phyloP scores from a whole-genome alignment of 1,140 invertebrate species.

The Pseudachorutes palmiensis region DNA sequence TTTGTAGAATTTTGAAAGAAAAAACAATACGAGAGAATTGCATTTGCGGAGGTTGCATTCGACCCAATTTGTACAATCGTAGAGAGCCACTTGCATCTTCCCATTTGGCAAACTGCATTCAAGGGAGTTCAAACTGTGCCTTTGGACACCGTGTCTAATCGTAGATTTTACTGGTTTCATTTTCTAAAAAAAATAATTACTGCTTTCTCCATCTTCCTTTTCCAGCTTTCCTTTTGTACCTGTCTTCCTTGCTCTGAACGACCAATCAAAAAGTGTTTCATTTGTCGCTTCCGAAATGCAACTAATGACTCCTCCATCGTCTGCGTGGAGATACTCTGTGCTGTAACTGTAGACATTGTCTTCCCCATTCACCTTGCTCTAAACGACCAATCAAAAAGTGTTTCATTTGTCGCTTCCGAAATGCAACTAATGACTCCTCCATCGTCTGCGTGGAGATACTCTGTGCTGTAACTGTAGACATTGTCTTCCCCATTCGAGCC shows the following conservation, averaged over 20 bases:
- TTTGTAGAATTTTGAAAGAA: too few species aligned
- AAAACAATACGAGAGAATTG: slow-evolving; percentile 13
- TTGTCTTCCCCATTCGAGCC: neutral
- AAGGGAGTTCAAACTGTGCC: neutral
- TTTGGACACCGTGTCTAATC: neutral
- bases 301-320: neutral
- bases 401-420: slow-evolving; percentile 3
- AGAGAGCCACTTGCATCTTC: neutral
- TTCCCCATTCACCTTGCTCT: too few species aligned
- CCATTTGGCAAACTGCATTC: neutral
- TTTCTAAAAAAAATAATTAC: too few species aligned
- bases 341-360: neutral
- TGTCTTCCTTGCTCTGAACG: neutral
- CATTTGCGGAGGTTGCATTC: slow-evolving; percentile 26
- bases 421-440: neutral
- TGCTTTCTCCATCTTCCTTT: too few species aligned
- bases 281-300: slow-evolving; percentile 8
- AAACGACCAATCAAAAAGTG: slow-evolving; percentile 7
- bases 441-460: neutral
- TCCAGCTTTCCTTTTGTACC: too few species aligned
- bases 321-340: neutral
- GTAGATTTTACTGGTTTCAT: too few species aligned
- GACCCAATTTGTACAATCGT: slow-evolving; percentile 26
- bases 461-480: neutral
- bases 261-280: slow-evolving; percentile 8